Conservation (phyloP, 2,888 invertebrate genomes). For the Eupithecia dodoneata region DNA sequence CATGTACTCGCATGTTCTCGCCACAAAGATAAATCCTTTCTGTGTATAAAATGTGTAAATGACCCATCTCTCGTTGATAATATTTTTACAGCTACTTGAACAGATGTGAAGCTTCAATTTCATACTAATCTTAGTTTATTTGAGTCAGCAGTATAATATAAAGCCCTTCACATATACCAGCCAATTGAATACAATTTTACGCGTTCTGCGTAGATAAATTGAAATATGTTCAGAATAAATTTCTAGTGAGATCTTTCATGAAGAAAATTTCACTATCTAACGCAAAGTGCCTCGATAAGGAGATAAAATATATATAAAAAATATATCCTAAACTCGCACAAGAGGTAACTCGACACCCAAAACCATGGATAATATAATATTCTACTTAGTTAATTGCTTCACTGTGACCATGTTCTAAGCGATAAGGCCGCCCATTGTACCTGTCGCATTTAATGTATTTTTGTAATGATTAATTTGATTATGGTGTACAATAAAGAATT, state of each 20-base stretch:
- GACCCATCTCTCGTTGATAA: not conserved
- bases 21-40: not conserved
- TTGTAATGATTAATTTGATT: no score
- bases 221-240: not conserved
- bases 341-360: not conserved
- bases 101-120: not conserved
- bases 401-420: no score
- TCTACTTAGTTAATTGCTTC: no score
- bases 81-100: constrained; percentile 3
- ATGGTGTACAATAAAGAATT: no score
- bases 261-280: not conserved
- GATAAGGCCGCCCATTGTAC: no score
- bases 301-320: not conserved
- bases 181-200: not conserved
- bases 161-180: not conserved
- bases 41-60: not conserved
- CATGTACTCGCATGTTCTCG: not conserved
- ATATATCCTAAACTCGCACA: not conserved
- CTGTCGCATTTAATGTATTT: no score
- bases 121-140: not conserved
- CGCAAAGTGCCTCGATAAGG: not conserved
- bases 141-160: not conserved
- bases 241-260: not conserved
- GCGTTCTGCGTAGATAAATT: not conserved
- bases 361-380: not conserved